Evolutionary conservation across 2,113 vertebrate species (phyloP).

Genomic region (Lycaon pictus): DNA sequence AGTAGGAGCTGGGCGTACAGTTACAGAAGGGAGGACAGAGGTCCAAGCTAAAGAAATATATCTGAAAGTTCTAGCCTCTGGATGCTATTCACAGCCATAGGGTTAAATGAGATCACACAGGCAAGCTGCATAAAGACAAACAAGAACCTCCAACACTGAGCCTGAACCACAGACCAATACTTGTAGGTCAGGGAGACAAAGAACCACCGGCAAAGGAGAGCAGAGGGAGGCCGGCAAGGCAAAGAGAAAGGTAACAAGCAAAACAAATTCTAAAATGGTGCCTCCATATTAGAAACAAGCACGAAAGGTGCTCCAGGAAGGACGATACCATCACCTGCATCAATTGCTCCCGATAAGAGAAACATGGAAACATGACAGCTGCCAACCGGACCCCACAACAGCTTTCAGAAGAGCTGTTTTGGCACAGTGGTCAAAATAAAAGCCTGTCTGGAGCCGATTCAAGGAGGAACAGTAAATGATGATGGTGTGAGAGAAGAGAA

Average conservation of each 20-base stretch:
- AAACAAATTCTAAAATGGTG: too few relatives aligned
- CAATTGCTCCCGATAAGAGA: neutral
- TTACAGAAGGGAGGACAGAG: neutral
- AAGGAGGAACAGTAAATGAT: neutral
- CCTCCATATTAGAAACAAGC: neutral
- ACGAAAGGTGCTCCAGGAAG: neutral
- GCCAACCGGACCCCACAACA: rapidly evolving
- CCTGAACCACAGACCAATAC: neutral
- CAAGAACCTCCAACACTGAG: neutral
- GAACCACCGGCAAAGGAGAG: neutral
- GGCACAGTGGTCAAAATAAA: neutral
- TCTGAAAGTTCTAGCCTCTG: neutral
- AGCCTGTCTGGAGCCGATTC: neutral
- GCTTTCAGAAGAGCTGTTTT: neutral
- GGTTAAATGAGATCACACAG: neutral
- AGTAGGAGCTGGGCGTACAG: neutral
- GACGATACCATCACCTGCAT: neutral
- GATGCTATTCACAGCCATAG: neutral
- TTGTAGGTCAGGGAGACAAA: neutral
- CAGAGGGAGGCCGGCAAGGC: neutral
- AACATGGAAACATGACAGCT: neutral
- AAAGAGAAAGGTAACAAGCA: neutral
- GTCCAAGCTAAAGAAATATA: neutral
- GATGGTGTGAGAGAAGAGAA: neutral
- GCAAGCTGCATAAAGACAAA: neutral